Conservation (phyloP, 2,888 invertebrate genomes). For the Troides helena region DNA sequence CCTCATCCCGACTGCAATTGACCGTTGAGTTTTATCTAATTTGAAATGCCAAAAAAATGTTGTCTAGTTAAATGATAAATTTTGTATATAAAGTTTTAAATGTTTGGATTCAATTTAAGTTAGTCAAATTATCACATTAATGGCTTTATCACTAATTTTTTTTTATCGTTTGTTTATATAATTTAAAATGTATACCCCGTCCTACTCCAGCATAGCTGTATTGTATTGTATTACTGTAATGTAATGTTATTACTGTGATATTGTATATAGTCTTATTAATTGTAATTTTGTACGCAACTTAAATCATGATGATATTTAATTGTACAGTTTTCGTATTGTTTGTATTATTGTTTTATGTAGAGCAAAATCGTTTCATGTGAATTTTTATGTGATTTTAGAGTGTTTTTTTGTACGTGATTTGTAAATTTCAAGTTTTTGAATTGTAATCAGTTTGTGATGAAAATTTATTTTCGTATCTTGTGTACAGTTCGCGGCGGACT, state of each 20-base stretch:
- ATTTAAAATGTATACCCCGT: neutral
- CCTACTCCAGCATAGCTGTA: neutral
- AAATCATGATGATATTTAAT: slow-evolving; percentile 69
- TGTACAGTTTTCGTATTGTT: slow-evolving; percentile 38
- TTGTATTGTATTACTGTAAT: neutral
- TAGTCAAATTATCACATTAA: too few relatives aligned
- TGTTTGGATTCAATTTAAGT: too few relatives aligned
- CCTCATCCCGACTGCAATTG: neutral
- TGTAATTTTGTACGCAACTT: slow-evolving; percentile 46
- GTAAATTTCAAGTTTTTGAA: slow-evolving; percentile 65
- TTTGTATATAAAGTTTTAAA: too few relatives aligned
- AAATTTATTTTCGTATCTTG: slow-evolving; percentile 68
- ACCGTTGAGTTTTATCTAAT: neutral
- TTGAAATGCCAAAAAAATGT: neutral
- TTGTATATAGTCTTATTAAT: slow-evolving; percentile 66
- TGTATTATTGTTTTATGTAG: slow-evolving; percentile 25
- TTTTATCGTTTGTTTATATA: neutral
- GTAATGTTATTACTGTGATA: slow-evolving; percentile 55
- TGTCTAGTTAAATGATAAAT: too few relatives aligned
- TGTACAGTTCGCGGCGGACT: slow-evolving; percentile 62
- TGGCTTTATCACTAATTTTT: neutral
- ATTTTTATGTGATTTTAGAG: slow-evolving; percentile 47
- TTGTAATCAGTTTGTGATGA: slow-evolving; percentile 54
- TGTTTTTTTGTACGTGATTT: slow-evolving; percentile 58
- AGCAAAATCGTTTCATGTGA: slow-evolving; percentile 27